A percentile compares a stretch with the other conserved stretches of the same genome.
Evolutionary conservation across 2,797 vertebrate genomes (phyloP).

Genomic region (Rhadinocentrus ornatus): DNA sequence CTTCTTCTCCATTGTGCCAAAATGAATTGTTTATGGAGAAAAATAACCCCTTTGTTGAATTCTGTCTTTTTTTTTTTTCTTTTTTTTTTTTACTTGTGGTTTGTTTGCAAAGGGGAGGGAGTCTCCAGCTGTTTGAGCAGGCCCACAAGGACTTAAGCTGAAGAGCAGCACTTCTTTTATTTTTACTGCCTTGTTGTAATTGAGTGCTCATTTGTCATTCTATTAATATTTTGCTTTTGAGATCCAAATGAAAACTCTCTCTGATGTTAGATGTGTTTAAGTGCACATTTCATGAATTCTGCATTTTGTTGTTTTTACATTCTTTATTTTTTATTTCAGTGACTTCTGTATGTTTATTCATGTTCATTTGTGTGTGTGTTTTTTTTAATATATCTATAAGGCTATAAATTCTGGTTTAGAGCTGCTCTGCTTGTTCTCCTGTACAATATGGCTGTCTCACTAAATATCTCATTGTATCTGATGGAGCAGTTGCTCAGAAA

Average conservation of each 20-base stretch:
- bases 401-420: constrained; percentile 39
- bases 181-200: constrained; percentile 54
- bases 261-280: constrained; percentile 47
- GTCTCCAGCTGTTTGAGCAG: constrained; percentile 57
- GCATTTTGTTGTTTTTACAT: constrained; percentile 44
- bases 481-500: constrained; percentile 47
- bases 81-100: constrained; percentile 35
- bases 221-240: constrained; percentile 54
- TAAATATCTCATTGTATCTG: constrained; percentile 52
- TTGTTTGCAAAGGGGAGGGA: constrained; percentile 63
- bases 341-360: constrained; percentile 48
- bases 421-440: constrained; percentile 39
- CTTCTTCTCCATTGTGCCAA: constrained; percentile 73
- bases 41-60: constrained; percentile 77
- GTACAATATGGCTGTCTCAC: constrained; percentile 39
- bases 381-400: constrained; percentile 18
- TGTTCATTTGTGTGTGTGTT: constrained; percentile 41
- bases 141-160: constrained; percentile 35
- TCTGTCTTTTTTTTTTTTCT: constrained; percentile 34
- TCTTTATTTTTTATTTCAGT: constrained; percentile 52
- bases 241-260: constrained; percentile 35
- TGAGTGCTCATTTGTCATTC: constrained; percentile 57
- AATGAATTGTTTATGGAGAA: constrained; percentile 83
- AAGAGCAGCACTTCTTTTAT: constrained; percentile 42
- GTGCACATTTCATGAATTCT: constrained; percentile 43